Conservation (phyloP, 2,113 vertebrate genomes). For the Mola mola region DNA sequence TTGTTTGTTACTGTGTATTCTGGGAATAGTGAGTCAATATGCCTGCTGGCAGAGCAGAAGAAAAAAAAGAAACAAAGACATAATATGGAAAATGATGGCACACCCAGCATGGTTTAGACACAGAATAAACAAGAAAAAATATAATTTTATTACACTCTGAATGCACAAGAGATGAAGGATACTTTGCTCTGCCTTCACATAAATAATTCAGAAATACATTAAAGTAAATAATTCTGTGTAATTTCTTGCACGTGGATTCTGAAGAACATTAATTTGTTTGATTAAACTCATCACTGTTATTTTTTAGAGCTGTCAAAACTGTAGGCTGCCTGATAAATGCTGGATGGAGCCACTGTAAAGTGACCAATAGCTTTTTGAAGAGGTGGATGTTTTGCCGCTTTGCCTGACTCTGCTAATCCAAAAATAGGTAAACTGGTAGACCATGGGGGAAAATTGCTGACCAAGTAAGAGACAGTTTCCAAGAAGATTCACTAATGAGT, state of each 20-base stretch:
- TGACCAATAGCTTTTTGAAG: too few relatives aligned
- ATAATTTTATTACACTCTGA: constrained; percentile 18
- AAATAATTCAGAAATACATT: constrained; percentile 44
- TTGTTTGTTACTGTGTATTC: constrained; percentile 28
- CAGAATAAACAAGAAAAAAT: constrained; percentile 38
- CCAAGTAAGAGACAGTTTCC: too few relatives aligned
- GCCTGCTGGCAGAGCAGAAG: neutral
- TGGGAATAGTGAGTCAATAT: constrained; percentile 11
- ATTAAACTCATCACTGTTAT: too few relatives aligned
- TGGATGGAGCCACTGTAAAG: too few relatives aligned
- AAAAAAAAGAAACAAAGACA: neutral
- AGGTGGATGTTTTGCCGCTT: too few relatives aligned
- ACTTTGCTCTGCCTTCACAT: constrained; percentile 17
- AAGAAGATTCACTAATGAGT: too few relatives aligned
- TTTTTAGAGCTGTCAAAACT: too few relatives aligned
- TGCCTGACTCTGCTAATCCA: too few relatives aligned
- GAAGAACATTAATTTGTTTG: constrained; percentile 19
- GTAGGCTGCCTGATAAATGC: too few relatives aligned
- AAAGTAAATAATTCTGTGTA: constrained; percentile 33
- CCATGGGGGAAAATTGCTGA: too few relatives aligned
- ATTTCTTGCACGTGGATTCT: constrained; percentile 32
- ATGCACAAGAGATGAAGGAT: constrained; percentile 7
- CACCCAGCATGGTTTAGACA: constrained; percentile 15
- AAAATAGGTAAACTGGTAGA: too few relatives aligned
- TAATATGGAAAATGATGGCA: constrained; percentile 14